Percentiles rank a stretch among this genome's conserved stretches.
Conservation (phyloP, 2,113 vertebrate species). For the Pseudois nayaur region DNA sequence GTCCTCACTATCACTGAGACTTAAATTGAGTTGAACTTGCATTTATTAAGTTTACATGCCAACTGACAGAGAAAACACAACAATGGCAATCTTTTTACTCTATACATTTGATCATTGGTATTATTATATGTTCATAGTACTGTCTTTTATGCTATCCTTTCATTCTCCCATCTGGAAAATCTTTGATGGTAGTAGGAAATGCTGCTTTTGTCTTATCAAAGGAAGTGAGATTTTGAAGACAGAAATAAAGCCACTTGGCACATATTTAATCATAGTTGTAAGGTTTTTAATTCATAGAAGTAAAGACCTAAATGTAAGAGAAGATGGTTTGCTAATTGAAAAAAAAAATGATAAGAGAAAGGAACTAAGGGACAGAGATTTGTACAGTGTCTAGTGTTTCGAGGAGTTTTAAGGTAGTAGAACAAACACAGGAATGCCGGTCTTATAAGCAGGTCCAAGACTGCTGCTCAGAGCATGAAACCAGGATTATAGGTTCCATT, state of each 20-base stretch:
- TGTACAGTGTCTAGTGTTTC: not conserved
- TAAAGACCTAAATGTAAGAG: not conserved
- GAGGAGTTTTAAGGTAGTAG: not conserved
- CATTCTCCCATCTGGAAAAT: not conserved
- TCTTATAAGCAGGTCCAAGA: not conserved
- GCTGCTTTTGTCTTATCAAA: not conserved
- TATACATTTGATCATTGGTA: not conserved
- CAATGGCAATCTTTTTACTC: not conserved
- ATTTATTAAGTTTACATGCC: not conserved
- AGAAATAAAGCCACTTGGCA: not conserved
- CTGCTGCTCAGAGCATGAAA: not conserved
- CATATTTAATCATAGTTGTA: not conserved
- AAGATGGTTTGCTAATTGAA: not conserved
- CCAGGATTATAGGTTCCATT: not conserved
- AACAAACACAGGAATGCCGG: not conserved
- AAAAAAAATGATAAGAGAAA: not conserved
- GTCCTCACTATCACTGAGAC: not conserved
- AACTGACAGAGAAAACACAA: not conserved
- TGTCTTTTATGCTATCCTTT: not conserved
- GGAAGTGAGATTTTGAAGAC: not conserved
- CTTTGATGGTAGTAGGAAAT: not conserved
- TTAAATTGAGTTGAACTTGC: not conserved
- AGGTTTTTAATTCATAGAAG: not conserved
- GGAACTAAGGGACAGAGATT: not conserved
- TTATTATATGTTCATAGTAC: not conserved